Evolutionary conservation across 2,888 invertebrate genomes (phyloP).

Genomic region (Tipula vernalis): DNA sequence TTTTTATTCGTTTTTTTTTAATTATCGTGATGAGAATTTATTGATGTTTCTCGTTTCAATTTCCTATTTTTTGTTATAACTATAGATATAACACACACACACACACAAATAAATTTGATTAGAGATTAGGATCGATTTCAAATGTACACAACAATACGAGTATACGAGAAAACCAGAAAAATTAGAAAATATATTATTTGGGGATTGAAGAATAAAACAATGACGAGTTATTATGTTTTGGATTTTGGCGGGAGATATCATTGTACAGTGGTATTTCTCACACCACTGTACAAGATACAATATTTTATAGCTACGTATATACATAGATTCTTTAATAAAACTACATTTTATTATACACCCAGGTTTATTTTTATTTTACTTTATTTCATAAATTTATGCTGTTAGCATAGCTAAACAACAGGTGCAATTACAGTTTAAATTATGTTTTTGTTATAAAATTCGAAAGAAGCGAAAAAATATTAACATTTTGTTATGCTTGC

Average conservation of each 20-base stretch:
- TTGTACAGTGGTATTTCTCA: neutral
- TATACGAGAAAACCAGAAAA: neutral
- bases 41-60: neutral
- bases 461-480: neutral
- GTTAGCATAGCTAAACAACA: neutral
- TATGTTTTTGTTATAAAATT: neutral
- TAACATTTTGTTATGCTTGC: neutral
- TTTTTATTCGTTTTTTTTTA: neutral
- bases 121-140: neutral
- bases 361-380: neutral
- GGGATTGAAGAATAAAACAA: neutral
- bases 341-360: neutral
- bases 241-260: neutral
- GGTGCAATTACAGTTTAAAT: neutral
- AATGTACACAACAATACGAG: neutral
- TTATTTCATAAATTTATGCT: neutral
- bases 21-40: constrained; percentile 4
- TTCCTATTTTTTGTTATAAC: neutral
- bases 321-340: neutral
- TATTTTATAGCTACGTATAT: neutral
- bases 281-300: neutral
- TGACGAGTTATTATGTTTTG: neutral
- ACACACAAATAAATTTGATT: neutral
- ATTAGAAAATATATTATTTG: neutral
- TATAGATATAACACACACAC: neutral